Base-by-base conservation (phyloP, 2,113 vertebrate species). In the Ellobius talpinus region DNA sequence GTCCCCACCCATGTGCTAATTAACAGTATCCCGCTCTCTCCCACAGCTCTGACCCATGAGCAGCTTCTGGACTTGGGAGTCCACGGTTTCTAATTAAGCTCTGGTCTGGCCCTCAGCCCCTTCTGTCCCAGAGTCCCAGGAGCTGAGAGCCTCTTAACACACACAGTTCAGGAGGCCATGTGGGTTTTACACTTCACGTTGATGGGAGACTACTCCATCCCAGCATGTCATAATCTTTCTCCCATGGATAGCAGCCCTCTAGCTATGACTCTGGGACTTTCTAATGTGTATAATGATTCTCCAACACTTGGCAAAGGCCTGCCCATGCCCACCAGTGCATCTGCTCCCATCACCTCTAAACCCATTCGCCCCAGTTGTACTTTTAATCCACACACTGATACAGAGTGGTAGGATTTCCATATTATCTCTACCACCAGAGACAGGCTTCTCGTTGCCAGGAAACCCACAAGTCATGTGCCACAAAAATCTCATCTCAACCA, bases 71-170 rank as follows among this genome's bases (percentile, higher is more conserved):
- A 36, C 66, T 7, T 10, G 55, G 89, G 92, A 89, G n/a, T 19
- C 68, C 82, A 50, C 0, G 8, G 50, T 39, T 55, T 58, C 17
- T 81, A 58, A 95, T 92, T 36, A 70, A 90, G 88, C 65, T 72
- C 63, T 29, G 66, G 74, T 86, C 81, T 0, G 3, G 47, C 31
- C 52, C 89, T 88, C 13, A 58, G 89, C 23, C 16, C 13, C 42
- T 42, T 65, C 87, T n/a, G 82, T 93, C 89, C 74, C 55, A 12
- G 1, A 93, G 90, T 92, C n/a, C 24, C 23, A 77, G 65, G 72
- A 95, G 12, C 87, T 36, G 90, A 97, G 87, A 58, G 89, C 45
- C 85, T 85, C 96, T 77, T 81, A 76, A 33, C 70, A 9, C 0
- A 33, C 2, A 33, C 47, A n/a, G 74, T 89, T 89, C 58, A 81